Evolutionary conservation across 1,140 invertebrate species (phyloP), one percentile per base, ranked within the genome.

Genomic region (Sinonovacula constricta): DNA sequence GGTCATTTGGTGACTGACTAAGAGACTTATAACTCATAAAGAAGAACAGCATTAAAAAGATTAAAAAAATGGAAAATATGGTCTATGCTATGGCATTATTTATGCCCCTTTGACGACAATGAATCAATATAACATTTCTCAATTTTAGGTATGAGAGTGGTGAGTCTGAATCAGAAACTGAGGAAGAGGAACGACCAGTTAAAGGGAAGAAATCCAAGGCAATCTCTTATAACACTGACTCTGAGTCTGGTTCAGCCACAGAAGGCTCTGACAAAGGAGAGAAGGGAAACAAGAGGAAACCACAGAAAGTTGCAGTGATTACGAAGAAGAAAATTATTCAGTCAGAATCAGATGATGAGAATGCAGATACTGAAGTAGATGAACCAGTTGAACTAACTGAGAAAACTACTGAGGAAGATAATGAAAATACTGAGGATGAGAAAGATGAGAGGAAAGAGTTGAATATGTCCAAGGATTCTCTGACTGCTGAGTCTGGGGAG

Each of bases 291-390:
- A 81, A 72, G 51, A 63, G 36, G 22, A 59, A 63, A 45, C 22
- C 57, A 45, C 62, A 63, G 14, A 39, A 49, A 53, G n/a, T 24
- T 3, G 36, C 53, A 49, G 54, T n/a, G n/a, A 74, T 7, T 56
- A 62, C 45, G 31, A 83, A 81, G 70, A 84, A 79, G 69, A 85
- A 77, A 72, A 63, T 81, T 3, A 77, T 78, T n/a, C 60, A 66
- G 63, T 75, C 71, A 36, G 71, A 82, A 28, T 80, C 82, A 53
- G 74, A 69, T 69, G 71, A 53, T n/a, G n/a, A n/a, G n/a, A n/a
- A n/a, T n/a, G 54, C 60, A 2, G 72, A 63, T 28, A 68, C 33
- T 54, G 63, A 57, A 28, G 45, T 4, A 34, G 33, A 69, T 18
- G 67, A 70, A 30, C 45, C 30, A 2, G 74, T 70, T 4, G 51